phyloP scores from a whole-genome alignment of 2,797 vertebrate genomes.

The Avahi laniger region DNA sequence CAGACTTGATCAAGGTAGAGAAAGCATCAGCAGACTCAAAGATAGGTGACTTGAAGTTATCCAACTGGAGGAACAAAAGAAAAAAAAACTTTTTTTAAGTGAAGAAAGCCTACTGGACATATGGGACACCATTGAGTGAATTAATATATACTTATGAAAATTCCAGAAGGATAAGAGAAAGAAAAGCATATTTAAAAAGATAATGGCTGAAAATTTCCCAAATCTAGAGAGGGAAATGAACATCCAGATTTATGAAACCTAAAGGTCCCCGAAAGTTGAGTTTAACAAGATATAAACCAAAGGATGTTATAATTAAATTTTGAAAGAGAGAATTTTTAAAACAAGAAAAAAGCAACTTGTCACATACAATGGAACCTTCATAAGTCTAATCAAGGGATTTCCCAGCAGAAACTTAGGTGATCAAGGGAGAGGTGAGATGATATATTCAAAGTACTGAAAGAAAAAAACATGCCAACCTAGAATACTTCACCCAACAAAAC shows the following conservation, averaged over 20 bases:
- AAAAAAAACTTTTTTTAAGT: neutral
- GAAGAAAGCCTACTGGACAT: neutral
- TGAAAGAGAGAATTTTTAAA: neutral
- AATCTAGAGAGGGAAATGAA: neutral
- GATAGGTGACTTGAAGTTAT: neutral
- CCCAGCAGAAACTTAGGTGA: neutral
- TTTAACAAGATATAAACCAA: neutral
- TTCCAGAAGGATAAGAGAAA: neutral
- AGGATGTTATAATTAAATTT: neutral
- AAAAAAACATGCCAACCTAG: neutral
- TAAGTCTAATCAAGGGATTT: neutral
- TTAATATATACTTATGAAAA: neutral
- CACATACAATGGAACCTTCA: neutral
- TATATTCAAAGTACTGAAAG: neutral
- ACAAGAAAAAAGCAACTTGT: neutral
- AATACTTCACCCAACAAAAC: neutral
- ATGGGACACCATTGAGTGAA: neutral
- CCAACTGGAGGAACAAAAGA: neutral
- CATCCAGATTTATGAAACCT: neutral
- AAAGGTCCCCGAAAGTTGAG: neutral
- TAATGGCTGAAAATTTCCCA: neutral
- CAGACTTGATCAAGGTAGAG: neutral
- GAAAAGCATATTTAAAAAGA: neutral
- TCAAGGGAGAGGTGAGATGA: accelerated
- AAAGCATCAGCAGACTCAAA: neutral